Conservation (phyloP, 2,888 invertebrate species). For the Hypercompe scribonia region DNA sequence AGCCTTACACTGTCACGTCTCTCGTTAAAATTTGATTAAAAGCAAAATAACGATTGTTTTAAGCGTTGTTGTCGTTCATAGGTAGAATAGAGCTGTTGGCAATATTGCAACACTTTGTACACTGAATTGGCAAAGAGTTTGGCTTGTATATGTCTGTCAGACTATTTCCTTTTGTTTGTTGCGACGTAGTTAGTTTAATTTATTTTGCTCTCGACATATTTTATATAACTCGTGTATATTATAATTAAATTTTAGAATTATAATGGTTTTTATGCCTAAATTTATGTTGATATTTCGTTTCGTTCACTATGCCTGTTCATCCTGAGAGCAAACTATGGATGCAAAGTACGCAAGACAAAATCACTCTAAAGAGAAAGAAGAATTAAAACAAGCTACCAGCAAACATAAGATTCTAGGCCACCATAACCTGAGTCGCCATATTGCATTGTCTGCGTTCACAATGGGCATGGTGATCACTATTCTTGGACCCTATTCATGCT, state of each 20-base stretch:
- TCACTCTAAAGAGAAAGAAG: no score
- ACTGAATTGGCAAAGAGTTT: constrained; percentile 36
- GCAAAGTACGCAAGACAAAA: no score
- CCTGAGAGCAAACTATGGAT: no score
- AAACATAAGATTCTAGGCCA: no score
- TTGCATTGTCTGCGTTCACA: no score
- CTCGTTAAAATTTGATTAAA: background rate
- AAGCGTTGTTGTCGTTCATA: background rate
- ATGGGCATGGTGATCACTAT: no score
- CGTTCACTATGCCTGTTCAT: no score
- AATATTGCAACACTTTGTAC: constrained; percentile 35
- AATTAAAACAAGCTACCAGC: no score
- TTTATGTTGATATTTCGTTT: no score
- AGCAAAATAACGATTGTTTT: background rate
- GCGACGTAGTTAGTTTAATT: constrained; percentile 14
- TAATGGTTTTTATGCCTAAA: background rate
- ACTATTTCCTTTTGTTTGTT: constrained; percentile 15
- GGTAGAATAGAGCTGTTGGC: constrained; percentile 42
- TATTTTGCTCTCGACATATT: background rate
- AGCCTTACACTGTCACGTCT: no score
- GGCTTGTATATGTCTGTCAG: constrained; percentile 22
- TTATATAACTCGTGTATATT: background rate
- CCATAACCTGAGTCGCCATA: no score
- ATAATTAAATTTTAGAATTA: background rate
- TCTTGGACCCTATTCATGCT: no score